Conservation (phyloP, 1,140 invertebrate species). For the Bombus terrestris region DNA sequence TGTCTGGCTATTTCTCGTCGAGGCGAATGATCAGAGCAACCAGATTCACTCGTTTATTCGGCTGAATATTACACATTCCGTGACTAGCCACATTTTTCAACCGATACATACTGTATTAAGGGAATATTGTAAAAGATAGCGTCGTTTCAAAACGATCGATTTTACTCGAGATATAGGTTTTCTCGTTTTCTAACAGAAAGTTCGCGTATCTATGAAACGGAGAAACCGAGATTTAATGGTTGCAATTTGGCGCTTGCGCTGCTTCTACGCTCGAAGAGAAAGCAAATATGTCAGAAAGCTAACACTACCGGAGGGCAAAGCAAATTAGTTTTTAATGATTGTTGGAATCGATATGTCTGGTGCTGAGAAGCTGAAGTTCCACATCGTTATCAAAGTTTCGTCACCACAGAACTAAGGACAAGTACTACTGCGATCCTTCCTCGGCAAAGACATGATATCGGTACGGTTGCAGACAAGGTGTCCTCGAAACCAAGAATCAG, state of each 20-base stretch:
- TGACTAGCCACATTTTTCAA: no score
- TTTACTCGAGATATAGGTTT: no score
- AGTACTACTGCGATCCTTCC: background rate
- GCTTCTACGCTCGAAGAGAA: background rate
- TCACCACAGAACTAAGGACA: background rate
- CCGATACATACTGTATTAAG: no score
- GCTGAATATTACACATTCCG: background rate
- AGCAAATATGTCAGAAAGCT: background rate
- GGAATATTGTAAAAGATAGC: no score
- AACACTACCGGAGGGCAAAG: background rate
- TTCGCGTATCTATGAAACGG: background rate
- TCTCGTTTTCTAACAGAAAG: no score
- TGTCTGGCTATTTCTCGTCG: background rate
- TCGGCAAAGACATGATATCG: background rate
- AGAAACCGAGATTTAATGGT: background rate
- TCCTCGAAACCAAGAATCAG: background rate
- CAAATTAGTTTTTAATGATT: slow-evolving; percentile 28
- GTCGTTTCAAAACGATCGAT: no score
- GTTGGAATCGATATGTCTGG: slow-evolving; percentile 6
- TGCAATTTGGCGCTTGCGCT: background rate
- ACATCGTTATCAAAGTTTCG: slow-evolving; percentile 28
- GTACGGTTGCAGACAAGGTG: background rate
- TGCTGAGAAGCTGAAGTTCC: background rate
- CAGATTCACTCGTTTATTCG: no score
- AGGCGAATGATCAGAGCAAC: background rate